Evolutionary conservation across 2,888 invertebrate genomes (phyloP).

Genomic region (Ypsolopha sequella): DNA sequence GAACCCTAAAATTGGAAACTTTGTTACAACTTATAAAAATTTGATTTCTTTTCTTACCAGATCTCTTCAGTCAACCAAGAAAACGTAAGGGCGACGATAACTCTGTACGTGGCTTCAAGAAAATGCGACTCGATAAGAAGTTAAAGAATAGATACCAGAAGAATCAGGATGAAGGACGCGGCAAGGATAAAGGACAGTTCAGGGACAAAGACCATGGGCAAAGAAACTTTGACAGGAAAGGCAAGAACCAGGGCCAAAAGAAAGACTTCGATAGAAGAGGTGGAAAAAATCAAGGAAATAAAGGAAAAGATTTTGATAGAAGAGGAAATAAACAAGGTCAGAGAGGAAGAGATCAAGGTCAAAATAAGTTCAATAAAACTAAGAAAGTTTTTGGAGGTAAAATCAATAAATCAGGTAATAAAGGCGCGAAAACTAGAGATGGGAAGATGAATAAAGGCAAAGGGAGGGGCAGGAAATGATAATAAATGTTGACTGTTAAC

Average conservation of each 20-base stretch:
- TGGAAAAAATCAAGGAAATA: not conserved
- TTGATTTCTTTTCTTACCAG: conserved; percentile 21
- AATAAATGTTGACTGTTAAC: conserved; percentile 12
- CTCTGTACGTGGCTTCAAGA: conserved; percentile 50
- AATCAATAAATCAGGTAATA: conserved; percentile 32
- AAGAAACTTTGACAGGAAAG: not conserved
- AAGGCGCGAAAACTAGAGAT: conserved; percentile 24
- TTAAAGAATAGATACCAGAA: conserved; percentile 35
- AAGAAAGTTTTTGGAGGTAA: conserved; percentile 54
- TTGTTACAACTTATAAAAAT: no score
- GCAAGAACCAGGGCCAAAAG: not conserved
- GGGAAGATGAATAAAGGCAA: conserved; percentile 25
- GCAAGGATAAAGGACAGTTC: not conserved
- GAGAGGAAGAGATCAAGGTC: conserved; percentile 1
- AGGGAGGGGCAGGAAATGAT: conserved; percentile 30
- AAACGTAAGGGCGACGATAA: conserved; percentile 47
- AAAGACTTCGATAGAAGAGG: not conserved
- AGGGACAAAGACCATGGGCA: not conserved
- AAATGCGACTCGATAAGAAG: conserved; percentile 55
- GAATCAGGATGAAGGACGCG: conserved; percentile 12
- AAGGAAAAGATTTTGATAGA: not conserved
- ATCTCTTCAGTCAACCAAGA: conserved; percentile 44
- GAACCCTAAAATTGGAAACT: not conserved
- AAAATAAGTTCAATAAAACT: conserved; percentile 23
- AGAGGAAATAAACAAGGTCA: not conserved